A percentile compares a stretch with the other conserved stretches of the same genome.
These are phyloP conservation scores for Leguminivora glycinivorella DNA, from an alignment of 1,140 invertebrate genomes.

Conservation along the genomic window DNA sequence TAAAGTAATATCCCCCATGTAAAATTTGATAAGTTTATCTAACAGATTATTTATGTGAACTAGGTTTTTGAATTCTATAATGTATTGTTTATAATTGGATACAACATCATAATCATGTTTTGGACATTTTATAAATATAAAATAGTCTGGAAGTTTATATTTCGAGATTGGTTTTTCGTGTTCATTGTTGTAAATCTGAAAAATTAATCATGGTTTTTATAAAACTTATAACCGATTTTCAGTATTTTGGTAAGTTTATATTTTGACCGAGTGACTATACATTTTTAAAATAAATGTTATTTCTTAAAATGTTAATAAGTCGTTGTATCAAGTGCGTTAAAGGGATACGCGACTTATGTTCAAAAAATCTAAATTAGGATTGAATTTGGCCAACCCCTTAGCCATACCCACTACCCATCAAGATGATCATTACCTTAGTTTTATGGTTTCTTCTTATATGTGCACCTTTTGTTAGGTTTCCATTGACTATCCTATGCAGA, in stretches of 20 bases:
- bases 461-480: constrained; percentile 53
- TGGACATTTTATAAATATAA: constrained; percentile 82
- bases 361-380: no score
- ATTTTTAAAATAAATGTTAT: no score
- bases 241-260: no score
- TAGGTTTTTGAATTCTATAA: constrained; percentile 83
- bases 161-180: constrained; percentile 51
- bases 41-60: constrained; percentile 75
- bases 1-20: constrained; percentile 48
- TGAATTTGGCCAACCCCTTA: no score
- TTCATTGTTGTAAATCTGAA: constrained; percentile 28
- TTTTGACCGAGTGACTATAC: no score
- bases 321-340: no score
- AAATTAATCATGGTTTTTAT: background rate
- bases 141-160: constrained; percentile 77
- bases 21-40: constrained; percentile 76
- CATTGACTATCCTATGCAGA: constrained; percentile 78
- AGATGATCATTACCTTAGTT: constrained; percentile 42
- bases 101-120: constrained; percentile 80
- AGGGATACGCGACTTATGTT: no score
- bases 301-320: no score
- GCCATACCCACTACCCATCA: no score
- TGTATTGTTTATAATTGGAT: constrained; percentile 76
- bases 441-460: constrained; percentile 36
- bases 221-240: no score